phyloP scores from a whole-genome alignment of 2,113 vertebrate genomes.

The Brienomyrus longianalis region DNA sequence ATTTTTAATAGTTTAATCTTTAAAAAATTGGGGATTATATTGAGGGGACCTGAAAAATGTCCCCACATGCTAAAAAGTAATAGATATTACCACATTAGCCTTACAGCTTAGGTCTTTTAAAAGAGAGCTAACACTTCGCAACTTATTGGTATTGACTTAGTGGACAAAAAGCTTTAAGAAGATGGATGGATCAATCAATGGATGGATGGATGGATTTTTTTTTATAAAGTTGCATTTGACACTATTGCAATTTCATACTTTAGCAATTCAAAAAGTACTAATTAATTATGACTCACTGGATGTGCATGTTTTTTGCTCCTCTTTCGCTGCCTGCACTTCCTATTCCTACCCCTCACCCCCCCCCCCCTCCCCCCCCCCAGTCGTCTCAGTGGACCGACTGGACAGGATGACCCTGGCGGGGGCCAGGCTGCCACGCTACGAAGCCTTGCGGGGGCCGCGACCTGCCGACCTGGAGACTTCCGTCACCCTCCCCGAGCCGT shows the following conservation, averaged over 20 bases:
- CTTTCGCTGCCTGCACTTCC: neutral
- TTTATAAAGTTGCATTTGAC: neutral
- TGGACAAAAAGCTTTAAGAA: neutral
- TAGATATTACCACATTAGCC: no score
- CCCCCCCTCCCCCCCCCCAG: conserved; percentile 36
- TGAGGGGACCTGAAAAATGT: neutral
- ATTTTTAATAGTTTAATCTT: neutral
- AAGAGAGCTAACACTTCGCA: no score
- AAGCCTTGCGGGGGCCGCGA: conserved; percentile 72
- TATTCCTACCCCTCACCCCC: neutral
- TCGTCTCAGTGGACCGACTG: conserved; percentile 85
- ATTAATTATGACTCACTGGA: neutral
- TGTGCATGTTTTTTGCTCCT: neutral
- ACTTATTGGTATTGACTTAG: neutral
- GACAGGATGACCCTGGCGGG: conserved; percentile 79
- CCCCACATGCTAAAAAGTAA: neutral
- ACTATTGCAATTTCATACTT: neutral
- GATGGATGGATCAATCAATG: no score
- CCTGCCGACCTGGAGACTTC: conserved; percentile 76
- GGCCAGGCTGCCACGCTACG: conserved; percentile 76
- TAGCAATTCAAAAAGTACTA: no score
- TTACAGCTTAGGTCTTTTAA: neutral
- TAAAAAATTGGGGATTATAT: neutral
- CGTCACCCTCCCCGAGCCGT: conserved; percentile 80
- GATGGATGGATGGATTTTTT: neutral